phyloP scores from a whole-genome alignment of 2,113 vertebrate genomes.

The Pristiophorus japonicus region DNA sequence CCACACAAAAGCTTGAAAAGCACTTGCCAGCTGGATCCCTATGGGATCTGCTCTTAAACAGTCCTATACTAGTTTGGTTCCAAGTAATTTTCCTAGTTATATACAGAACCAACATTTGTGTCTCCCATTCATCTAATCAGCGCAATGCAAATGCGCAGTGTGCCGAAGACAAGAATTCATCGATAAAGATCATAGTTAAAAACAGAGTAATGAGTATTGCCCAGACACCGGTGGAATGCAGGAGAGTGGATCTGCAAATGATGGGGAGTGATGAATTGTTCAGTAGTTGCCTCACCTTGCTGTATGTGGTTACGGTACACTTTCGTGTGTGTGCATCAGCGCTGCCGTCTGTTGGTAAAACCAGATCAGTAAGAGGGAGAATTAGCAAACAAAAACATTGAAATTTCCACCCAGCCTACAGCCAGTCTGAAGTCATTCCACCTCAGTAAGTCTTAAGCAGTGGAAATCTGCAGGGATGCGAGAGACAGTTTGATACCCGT shows the following conservation, averaged over 20 bases:
- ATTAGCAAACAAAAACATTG: not conserved
- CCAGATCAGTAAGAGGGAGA: slow-evolving; percentile 41
- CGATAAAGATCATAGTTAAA: not conserved
- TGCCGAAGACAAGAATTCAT: not conserved
- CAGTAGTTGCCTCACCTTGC: slow-evolving; percentile 70
- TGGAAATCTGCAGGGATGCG: not conserved
- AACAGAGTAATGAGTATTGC: not conserved
- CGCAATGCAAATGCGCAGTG: not conserved
- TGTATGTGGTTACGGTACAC: slow-evolving; percentile 79
- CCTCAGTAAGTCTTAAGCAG: not conserved
- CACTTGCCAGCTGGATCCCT: too few relatives aligned
- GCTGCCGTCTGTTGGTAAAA: slow-evolving; percentile 54
- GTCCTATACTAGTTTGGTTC: not conserved
- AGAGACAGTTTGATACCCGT: too few relatives aligned
- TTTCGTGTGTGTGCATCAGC: slow-evolving; percentile 73
- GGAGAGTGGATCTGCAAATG: not conserved
- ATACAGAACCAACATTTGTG: not conserved
- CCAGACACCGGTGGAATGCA: not conserved
- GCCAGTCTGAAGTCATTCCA: not conserved
- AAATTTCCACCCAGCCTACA: not conserved
- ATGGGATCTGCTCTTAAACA: not conserved
- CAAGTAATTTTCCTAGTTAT: not conserved
- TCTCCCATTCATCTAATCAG: not conserved
- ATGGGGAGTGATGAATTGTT: not conserved
- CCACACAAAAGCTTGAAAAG: not conserved